Base-by-base conservation (phyloP, 2,888 invertebrate species). In the Tenthredo livida region DNA sequence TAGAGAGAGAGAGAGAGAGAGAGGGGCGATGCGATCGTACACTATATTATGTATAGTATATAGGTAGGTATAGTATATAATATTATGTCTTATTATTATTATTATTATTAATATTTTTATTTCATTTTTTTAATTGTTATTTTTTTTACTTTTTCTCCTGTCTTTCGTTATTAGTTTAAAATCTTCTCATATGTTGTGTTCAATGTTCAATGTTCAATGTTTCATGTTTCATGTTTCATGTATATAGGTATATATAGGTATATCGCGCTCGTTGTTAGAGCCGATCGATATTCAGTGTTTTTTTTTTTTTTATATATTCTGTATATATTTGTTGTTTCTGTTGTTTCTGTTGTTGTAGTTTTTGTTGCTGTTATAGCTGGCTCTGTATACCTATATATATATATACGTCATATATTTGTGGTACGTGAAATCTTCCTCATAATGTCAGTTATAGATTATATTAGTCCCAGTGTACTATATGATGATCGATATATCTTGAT, bases 171-270 rank as follows among this genome's bases (percentile, higher is more conserved):
- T 61, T 61, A 25, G 61, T 7, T 70, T 9, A 70, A n/a, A 37
- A 70, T 43, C 72, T 86, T 87, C 86, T 77, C 85, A 87, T 86
- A 86, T 87, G 86, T 86, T 87, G 86, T 85, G 67, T 67, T 33
- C 67, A 67, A 67, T 67, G 29, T 65, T 29, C 25, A 9, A 29
- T 29, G 29, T 65, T 12, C 17, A 58, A 17, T 54, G 15, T 54
- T 54, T 5, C 1, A 54, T 84, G 54, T 54, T 54, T 12, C 9
- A 61, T 61, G 61, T 65, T 65, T 65, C 65, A 67, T 67, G 12
- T 67, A 29, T 67, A 67, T 25, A 67, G 25, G 7, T 29, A 67
- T 67, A 67, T 25, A 67, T 37, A 67, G 29, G 29, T 67, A 67
- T 25, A 67, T 61, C 17, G 50, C 6, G 17, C 21, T 61, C 61